Percentiles rank a stretch among this genome's conserved stretches.
phyloP scores from a whole-genome alignment of 2,113 vertebrate genomes.

The Colistium nudipinnis region DNA sequence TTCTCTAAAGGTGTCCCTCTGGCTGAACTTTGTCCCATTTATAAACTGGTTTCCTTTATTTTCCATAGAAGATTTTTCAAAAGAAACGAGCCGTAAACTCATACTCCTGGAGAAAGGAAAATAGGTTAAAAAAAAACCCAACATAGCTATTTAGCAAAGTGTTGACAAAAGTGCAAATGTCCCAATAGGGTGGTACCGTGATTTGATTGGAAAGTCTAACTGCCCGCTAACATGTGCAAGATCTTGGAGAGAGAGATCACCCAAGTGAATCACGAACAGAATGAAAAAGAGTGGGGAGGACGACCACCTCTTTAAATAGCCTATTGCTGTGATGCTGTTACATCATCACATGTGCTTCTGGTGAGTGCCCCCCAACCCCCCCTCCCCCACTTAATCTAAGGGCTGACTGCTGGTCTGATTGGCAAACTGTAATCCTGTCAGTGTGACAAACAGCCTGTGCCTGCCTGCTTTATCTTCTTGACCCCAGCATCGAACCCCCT shows the following conservation, averaged over 20 bases:
- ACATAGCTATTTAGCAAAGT: background rate
- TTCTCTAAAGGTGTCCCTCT: constrained; percentile 88
- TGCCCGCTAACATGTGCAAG: constrained; percentile 1
- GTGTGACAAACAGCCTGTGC: constrained; percentile 6
- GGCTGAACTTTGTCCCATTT: constrained; percentile 83
- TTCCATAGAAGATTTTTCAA: constrained; percentile 86
- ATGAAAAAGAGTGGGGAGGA: background rate
- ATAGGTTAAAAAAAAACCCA: background rate
- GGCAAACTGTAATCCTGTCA: constrained; percentile 3
- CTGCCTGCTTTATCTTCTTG: background rate
- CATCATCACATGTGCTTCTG: constrained; percentile 52
- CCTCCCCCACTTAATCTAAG: constrained; percentile 10
- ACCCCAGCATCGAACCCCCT: background rate
- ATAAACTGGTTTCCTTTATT: constrained; percentile 72
- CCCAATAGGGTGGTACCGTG: constrained; percentile 1
- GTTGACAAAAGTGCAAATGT: background rate
- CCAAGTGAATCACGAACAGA: background rate
- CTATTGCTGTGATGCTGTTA: constrained; percentile 32
- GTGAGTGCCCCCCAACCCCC: no score
- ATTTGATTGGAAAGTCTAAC: constrained; percentile 8
- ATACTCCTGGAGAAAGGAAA: constrained; percentile 82
- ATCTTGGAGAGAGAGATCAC: constrained; percentile 2
- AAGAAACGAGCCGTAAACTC: constrained; percentile 78
- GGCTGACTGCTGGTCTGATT: background rate
- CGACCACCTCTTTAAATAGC: constrained; percentile 55